Conservation (phyloP, 2,888 invertebrate genomes). For the Campopleginae sp. region DNA sequence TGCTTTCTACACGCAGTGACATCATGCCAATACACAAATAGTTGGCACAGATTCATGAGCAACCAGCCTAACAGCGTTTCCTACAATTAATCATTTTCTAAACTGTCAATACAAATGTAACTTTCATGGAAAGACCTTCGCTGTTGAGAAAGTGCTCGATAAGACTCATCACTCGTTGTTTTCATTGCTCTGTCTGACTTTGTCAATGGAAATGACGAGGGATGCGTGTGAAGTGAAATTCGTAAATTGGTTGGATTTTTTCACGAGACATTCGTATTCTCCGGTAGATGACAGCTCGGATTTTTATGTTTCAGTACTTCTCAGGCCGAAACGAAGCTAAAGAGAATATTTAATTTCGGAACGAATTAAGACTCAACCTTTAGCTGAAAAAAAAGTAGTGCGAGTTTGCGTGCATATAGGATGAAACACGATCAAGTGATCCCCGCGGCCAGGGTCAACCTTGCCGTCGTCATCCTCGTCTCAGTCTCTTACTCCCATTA, state of each 20-base stretch:
- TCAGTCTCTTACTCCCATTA: slow-evolving; percentile 5
- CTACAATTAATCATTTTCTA: slow-evolving; percentile 61
- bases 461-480: slow-evolving; percentile 59
- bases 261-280: background rate
- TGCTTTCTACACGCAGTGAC: slow-evolving; percentile 56
- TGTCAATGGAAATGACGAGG: background rate
- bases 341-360: slow-evolving; percentile 21
- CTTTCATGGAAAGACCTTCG: background rate
- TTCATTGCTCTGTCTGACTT: background rate
- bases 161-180: background rate
- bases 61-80: slow-evolving; percentile 51
- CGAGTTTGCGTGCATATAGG: background rate
- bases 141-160: background rate
- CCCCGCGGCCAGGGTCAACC: slow-evolving; percentile 68
- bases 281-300: background rate
- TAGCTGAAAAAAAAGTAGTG: slow-evolving; percentile 19
- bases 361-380: slow-evolving; percentile 8
- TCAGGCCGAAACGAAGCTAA: background rate
- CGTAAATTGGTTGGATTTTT: background rate
- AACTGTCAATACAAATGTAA: slow-evolving; percentile 42
- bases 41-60: slow-evolving; percentile 69
- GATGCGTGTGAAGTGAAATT: background rate
- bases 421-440: slow-evolving; percentile 18
- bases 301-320: background rate
- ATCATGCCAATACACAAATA: slow-evolving; percentile 71